Evolutionary conservation across 2,113 vertebrate species (phyloP), one percentile per base, ranked within the genome.

Genomic region (Patagioenas fasciata): DNA sequence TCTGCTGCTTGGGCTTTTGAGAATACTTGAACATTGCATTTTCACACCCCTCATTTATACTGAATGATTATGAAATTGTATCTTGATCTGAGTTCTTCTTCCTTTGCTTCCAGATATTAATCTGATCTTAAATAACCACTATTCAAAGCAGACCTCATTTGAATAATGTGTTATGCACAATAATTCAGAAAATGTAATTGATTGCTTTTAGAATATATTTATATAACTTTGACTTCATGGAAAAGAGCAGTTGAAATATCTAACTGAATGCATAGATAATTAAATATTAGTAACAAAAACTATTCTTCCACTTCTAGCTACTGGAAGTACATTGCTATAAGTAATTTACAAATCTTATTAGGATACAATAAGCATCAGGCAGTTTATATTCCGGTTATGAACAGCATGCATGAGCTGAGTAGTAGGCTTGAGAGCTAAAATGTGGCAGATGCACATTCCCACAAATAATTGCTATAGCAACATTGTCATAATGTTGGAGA

Each of bases 391-490:
- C 93, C 95, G 78, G 74, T 91, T 93, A 89, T 69, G 96, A 92
- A 60, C 83, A 96, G 80, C 89, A 61, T 44, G 53, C 69, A 72
- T 83, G 93, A 97, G 94, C 87, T 96, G 31, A 31, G 79, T 53
- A 91, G 92, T 90, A 75, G 93, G 65, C 90, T 92, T 74, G 70
- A 95, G 87, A 93, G 91, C 90, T 91, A 92, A 96, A 93, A 91
- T 71, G 87, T 24, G 23, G 85, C 88, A 72, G 70, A 88, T 87
- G 91, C 85, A 96, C 77, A 4, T 96, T 96, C 88, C 85, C 96
- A 80, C 90, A 96, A 97, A 94, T 96, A 94, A 98, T 98, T 97
- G 85, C 98, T 97, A 97, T 97, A 94, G 97, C 97, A 98, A 97
- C 97, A 77, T 61, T 95, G 93, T 96, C 94, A 96, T 95, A 85